Evolutionary conservation across 2,888 invertebrate species (phyloP), one percentile per base, ranked within the genome.

Genomic region (Acanthococcus lagerstroemiae): DNA sequence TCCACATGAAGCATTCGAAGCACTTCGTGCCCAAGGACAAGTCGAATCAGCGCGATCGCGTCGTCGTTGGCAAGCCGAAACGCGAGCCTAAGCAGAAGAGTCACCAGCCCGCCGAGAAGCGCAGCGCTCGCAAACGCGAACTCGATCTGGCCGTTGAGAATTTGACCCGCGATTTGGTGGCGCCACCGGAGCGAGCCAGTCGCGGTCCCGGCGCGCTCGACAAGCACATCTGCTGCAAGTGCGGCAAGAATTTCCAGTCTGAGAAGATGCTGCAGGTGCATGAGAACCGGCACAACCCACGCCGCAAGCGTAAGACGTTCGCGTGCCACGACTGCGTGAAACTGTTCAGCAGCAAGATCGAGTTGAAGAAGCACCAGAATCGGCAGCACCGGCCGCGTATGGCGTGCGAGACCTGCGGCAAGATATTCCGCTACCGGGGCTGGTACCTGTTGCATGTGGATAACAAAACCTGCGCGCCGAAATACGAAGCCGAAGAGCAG

Each of bases 1-100:
- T 69, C 12, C 70, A 70, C 56, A 46, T 68, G 65, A 69, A 67
- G 44, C 68, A 45, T 57, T 68, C 65, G 52, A 70, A 67, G 17
- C 68, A 69, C 24, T 55, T 67, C 4, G 58, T 48, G 1, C 58
- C 24, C 1, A 65, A 24, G n/a, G 65, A 60, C 21, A 22, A 65
- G 24, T 21, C 55, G 19, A 30, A 9, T 9, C 67, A 57, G 12
- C 52, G 57, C 37, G 52, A n/a, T 15, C 65, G 67, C 24, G 19
- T 19, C 0, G 52, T 65, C 1, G 58, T 68, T 6, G 17, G 30
- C 2, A 48, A 50, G 9, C 15, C 37, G 5, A 19, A 25, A 17
- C 30, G 50, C 9, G 27, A 48, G 50, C 19, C 50, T 6, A 26
- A 27, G 3, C 30, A 12, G 1, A 27, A 27, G 19, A 27, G 4